Conservation (phyloP, 1,140 invertebrate species). For the Solenopsis invicta region DNA sequence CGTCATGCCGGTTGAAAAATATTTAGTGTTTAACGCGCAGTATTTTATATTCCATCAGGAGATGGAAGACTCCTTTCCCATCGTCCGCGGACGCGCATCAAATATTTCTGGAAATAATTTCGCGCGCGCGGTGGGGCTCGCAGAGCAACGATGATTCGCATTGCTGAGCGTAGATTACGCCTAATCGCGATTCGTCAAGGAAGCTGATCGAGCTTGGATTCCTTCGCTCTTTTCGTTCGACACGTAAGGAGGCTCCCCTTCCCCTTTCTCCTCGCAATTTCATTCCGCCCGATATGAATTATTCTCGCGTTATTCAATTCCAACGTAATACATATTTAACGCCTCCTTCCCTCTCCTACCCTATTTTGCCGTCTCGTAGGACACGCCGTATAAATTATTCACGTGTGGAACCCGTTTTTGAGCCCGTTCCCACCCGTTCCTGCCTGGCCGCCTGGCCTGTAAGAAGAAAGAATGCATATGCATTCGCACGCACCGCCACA, state of each 20-base stretch:
- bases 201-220: not conserved
- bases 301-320: constrained; percentile 66
- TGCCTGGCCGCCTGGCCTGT: not conserved
- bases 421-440: constrained; percentile 21
- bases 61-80: constrained; percentile 27
- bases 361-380: constrained; percentile 58
- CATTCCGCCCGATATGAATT: constrained; percentile 55
- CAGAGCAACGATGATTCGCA: not conserved
- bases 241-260: not conserved
- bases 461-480: constrained; percentile 63
- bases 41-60: constrained; percentile 28
- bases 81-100: constrained; percentile 11
- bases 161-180: not conserved
- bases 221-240: not conserved
- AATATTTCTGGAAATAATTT: constrained; percentile 42
- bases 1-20: constrained; percentile 29
- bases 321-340: constrained; percentile 64
- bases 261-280: not conserved
- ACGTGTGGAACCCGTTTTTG: constrained; percentile 52
- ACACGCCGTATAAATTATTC: constrained; percentile 62
- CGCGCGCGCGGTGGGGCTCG: not conserved
- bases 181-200: not conserved
- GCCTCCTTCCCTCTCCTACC: not conserved
- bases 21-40: constrained; percentile 23
- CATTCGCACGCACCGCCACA: constrained; percentile 46